Base-by-base conservation (phyloP, 2,888 invertebrate species). In the Acleris cristana region DNA sequence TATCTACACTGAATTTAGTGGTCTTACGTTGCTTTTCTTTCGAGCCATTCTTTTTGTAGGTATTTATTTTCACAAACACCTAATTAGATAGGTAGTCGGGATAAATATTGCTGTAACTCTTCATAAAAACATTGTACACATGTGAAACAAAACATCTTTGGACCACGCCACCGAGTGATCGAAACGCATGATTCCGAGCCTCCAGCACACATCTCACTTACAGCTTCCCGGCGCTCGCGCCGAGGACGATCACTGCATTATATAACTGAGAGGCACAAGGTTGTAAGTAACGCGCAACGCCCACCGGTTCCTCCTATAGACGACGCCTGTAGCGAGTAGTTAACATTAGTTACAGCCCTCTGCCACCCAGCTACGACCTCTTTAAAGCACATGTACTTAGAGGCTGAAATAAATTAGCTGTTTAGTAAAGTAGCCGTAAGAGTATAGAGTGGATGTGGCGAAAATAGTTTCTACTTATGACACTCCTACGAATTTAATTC, bases 131-230 rank as follows among this genome's bases (percentile, higher is more conserved):
- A 88, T 89, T 79, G 76, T 77, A 89, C 89, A 91, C 90, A 87
- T 88, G 88, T 90, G 88, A 81, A 85, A 85, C 88, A 85, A 79
- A 84, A 78, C 84, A 10, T 86, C 87, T 87, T 86, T 84, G 86
- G 87, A 90, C 92, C 93, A 93, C 92, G 92, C 92, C 92, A 92
- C 92, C 92, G 92, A 92, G 92, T 92, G 92, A 92, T 89, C 85
- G 90, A 91, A 87, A 83, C 91, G 92, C 91, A 92, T 92, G 92
- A 87, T 87, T 88, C 89, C 87, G 87, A 90, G 90, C 90, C 90
- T 90, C 90, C 88, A 90, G 90, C 89, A 89, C 90, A 91, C 91
- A 92, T 90, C 88, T 90, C 91, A 92, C 91, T 85, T 83, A 89
- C 90, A 92, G 92, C 92, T 92, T 92, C 88, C 90, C 90, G 87